phyloP scores from a whole-genome alignment of 2,888 invertebrate genomes.

The Agelastica alni region DNA sequence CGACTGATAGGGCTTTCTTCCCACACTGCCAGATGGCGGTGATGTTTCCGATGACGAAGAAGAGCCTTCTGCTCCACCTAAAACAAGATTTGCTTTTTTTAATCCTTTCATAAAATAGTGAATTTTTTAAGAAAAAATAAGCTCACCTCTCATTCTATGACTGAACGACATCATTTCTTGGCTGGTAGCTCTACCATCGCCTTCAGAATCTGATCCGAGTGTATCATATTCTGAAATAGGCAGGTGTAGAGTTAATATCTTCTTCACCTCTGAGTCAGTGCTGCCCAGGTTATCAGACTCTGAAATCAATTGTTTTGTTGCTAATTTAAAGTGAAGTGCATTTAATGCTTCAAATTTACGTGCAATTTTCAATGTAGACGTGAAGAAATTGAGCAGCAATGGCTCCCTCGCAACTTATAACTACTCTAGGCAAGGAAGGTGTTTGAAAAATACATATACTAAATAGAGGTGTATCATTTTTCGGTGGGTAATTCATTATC shows the following conservation, averaged over 20 bases:
- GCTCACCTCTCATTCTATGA: slow-evolving; percentile 58
- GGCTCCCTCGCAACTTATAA: slow-evolving; percentile 40
- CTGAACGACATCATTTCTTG: slow-evolving; percentile 62
- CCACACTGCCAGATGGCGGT: slow-evolving; percentile 63
- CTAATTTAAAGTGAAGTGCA: slow-evolving; percentile 25
- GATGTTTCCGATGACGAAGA: slow-evolving; percentile 80
- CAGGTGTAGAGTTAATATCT: slow-evolving; percentile 89
- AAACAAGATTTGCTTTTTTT: too few relatives aligned
- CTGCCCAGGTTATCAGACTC: slow-evolving; percentile 94
- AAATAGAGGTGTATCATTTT: too few relatives aligned
- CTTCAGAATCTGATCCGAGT: slow-evolving; percentile 80
- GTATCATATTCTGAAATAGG: slow-evolving; percentile 93
- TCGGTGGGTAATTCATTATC: too few relatives aligned
- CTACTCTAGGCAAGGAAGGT: too few relatives aligned
- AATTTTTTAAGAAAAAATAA: slow-evolving; percentile 15
- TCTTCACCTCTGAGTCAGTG: slow-evolving; percentile 93
- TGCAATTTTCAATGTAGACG: not conserved
- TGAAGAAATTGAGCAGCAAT: slow-evolving; percentile 45
- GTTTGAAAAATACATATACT: too few relatives aligned
- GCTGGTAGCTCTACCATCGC: slow-evolving; percentile 68
- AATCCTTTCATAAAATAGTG: too few relatives aligned
- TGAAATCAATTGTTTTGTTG: slow-evolving; percentile 58
- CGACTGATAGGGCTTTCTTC: slow-evolving; percentile 69
- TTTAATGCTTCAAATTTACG: slow-evolving; percentile 13
- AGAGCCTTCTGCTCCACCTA: slow-evolving; percentile 74